phyloP scores from a whole-genome alignment of 2,113 vertebrate genomes.

The Sialia sialis region DNA sequence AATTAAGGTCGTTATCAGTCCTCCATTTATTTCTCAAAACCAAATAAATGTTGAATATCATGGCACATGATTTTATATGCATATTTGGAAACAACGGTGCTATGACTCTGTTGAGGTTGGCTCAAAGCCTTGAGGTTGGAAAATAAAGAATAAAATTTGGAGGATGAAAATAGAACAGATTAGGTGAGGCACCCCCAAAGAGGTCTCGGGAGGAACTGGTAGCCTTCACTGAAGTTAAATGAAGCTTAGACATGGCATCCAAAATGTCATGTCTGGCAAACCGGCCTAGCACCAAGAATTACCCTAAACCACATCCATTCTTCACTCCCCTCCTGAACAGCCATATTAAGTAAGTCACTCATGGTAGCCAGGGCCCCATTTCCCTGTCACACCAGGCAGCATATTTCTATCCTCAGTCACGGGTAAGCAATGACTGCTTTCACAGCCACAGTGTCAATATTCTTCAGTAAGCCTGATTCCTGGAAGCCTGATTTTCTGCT shows the following conservation, averaged over 20 bases:
- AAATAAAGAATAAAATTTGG: background rate
- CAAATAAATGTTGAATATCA: background rate
- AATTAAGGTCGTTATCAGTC: background rate
- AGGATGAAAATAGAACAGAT: background rate
- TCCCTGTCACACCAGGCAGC: background rate
- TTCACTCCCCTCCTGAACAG: background rate
- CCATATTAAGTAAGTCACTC: fast-evolving
- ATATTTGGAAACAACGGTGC: background rate
- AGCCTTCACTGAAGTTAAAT: background rate
- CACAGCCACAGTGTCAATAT: background rate
- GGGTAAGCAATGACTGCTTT: background rate
- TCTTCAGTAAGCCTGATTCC: background rate
- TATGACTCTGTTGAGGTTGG: background rate
- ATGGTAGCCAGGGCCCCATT: background rate
- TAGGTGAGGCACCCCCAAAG: background rate
- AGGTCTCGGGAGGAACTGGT: background rate
- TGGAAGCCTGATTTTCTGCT: background rate
- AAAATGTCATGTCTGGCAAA: background rate
- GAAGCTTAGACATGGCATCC: background rate
- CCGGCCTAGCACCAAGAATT: background rate
- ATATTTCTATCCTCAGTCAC: fast-evolving
- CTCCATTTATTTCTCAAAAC: background rate
- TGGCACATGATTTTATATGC: background rate
- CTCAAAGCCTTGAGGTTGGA: background rate
- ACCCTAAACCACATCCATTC: background rate